These are phyloP conservation scores for Xylota sylvarum DNA, from an alignment of 2,888 invertebrate genomes.

Conservation along the genomic window DNA sequence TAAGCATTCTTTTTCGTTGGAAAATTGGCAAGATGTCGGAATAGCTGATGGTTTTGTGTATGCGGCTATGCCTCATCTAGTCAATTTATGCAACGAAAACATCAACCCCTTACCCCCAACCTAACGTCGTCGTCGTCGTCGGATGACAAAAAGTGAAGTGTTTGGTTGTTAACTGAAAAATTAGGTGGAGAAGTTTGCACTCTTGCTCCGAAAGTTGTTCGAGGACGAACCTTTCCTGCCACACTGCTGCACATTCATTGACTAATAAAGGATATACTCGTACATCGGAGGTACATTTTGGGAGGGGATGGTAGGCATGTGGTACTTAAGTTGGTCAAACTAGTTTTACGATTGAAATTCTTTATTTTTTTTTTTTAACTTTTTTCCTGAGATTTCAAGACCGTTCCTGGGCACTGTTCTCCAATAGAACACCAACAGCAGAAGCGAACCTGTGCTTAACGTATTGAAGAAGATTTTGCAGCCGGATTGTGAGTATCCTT, in stretches of 20 bases:
- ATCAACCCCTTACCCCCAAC: constrained; percentile 40
- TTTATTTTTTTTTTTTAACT: constrained; percentile 1
- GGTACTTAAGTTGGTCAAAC: constrained; percentile 66
- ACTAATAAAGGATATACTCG: constrained; percentile 34
- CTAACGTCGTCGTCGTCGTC: not conserved
- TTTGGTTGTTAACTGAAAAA: constrained; percentile 39
- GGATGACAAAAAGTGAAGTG: constrained; percentile 39
- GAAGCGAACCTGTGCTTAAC: constrained; percentile 42
- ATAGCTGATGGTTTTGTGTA: constrained; percentile 82
- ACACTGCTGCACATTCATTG: constrained; percentile 57
- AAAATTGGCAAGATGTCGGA: constrained; percentile 85
- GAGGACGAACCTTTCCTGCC: constrained; percentile 41
- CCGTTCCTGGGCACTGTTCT: constrained; percentile 1
- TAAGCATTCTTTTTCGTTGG: constrained; percentile 54
- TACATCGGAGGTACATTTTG: not conserved
- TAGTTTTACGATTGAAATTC: constrained; percentile 54
- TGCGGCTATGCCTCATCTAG: constrained; percentile 85
- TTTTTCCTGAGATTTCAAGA: constrained; percentile 1
- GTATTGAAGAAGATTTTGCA: constrained; percentile 59
- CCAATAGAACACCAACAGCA: not conserved
- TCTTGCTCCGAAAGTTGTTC: not conserved
- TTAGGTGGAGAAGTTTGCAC: constrained; percentile 44
- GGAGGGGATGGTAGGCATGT: not conserved
- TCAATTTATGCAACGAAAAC: constrained; percentile 82
- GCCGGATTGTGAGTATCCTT: constrained; percentile 41